Percentiles rank a stretch among this genome's conserved stretches.
phyloP scores from a whole-genome alignment of 2,113 vertebrate genomes.

The Xenopus laevis region DNA sequence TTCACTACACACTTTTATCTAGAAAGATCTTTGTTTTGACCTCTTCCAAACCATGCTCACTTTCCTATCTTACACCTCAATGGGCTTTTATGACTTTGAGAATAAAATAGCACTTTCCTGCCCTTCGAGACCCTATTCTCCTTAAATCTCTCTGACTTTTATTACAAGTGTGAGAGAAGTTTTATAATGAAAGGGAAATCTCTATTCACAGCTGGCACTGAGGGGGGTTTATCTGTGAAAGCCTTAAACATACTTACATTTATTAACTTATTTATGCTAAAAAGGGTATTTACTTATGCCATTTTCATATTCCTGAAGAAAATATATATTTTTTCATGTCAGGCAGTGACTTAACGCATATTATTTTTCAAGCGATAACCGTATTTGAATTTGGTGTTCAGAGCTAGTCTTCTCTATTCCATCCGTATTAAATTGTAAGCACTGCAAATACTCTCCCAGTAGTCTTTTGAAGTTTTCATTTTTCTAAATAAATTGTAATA shows the following conservation, averaged over 20 bases:
- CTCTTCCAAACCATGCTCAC: not conserved
- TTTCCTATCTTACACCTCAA: constrained; percentile 9
- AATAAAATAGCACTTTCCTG: constrained; percentile 10
- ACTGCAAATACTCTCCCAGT: too few relatives aligned
- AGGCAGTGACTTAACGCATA: too few relatives aligned
- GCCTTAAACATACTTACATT: constrained; percentile 8
- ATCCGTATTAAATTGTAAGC: too few relatives aligned
- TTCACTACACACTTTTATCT: not conserved
- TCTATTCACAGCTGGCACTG: constrained; percentile 2
- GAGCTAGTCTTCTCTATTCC: too few relatives aligned
- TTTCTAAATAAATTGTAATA: too few relatives aligned
- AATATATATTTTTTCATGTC: too few relatives aligned
- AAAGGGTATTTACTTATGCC: constrained; percentile 9
- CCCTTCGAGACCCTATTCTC: constrained; percentile 4
- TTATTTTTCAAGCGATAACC: too few relatives aligned
- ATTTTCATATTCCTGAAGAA: not conserved
- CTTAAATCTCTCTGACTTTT: constrained; percentile 22
- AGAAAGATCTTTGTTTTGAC: constrained; percentile 4
- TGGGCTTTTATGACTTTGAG: not conserved
- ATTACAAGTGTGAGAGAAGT: constrained; percentile 7
- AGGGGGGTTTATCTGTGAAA: constrained; percentile 10
- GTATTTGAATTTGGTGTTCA: too few relatives aligned
- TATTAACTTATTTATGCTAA: constrained; percentile 17
- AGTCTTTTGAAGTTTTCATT: too few relatives aligned
- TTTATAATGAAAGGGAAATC: constrained; percentile 9